Base-by-base conservation (phyloP, 1,140 invertebrate species). In the Macrobrachium rosenbergii region DNA sequence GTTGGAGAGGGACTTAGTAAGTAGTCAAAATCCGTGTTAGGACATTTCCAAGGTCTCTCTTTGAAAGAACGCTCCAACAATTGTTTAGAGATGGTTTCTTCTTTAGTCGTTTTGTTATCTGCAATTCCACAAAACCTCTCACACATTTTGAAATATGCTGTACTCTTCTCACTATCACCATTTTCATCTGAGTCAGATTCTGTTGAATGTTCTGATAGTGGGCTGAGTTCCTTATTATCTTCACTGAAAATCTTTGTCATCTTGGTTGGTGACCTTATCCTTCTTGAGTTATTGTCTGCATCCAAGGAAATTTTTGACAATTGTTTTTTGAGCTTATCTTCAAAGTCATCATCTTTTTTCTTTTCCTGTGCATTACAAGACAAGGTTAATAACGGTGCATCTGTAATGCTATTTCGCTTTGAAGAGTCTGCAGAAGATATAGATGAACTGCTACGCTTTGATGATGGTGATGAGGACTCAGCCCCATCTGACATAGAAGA, bases 381-480 rank as follows among this genome's bases (percentile, higher is more conserved):
- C 37, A 45, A 17, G 45, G 52, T 19, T 45, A 45, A 12, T n/a
- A 75, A 43, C n/a, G 45, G 52, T 17, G 75, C 78, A 17, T 87
- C 85, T 73, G 58, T 69, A n/a, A 59, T 64, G 60, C 78, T 87
- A 59, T 21, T 87, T 52, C 69, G 28, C 8, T 67, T 63, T 23
- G 85, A 87, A 59, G 78, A 37, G 23, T 87, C 85, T 43, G 52
- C 45, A 45, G 85, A 87, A 2, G 78, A 63, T 0, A 87, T 62
- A 2, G 79, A 52, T 19, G 62, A 87, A 63, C 85, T 87, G 58
- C 72, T 87, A 52, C 85, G 81, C 59, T 87, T 81, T 12, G 85
- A 87, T 23, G 85, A 87, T 37, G 60, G 78, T 63, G 69, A 17
- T n/a, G 62, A 28, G 19, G 82, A 77, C 12, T 77, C 82, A 78